Evolutionary conservation across 1,140 invertebrate species (phyloP).

Genomic region (Carposina sasakii): DNA sequence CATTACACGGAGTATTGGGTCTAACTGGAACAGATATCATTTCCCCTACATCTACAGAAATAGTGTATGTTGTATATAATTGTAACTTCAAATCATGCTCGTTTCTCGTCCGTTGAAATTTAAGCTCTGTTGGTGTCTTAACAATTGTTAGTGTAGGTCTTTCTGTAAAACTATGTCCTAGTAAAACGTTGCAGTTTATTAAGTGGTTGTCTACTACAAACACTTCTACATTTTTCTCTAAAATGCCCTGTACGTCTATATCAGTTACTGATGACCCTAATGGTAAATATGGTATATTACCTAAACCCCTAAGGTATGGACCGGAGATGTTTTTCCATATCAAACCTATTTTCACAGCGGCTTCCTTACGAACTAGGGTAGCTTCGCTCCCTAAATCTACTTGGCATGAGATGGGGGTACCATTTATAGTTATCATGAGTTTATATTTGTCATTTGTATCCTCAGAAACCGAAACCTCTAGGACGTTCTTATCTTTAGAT

Average conservation of each 20-base stretch:
- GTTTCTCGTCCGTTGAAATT: neutral
- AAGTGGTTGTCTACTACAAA: conserved; percentile 18
- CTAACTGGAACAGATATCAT: neutral
- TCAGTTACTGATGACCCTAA: conserved; percentile 1
- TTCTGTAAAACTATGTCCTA: conserved; percentile 12
- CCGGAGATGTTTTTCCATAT: conserved; percentile 11
- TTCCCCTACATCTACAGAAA: neutral
- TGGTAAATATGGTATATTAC: conserved; percentile 19
- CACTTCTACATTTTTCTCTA: conserved; percentile 17
- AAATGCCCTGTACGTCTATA: conserved; percentile 20
- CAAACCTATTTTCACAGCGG: conserved; percentile 11
- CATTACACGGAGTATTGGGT: neutral
- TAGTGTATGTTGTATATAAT: neutral
- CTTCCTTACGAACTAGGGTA: too few relatives aligned
- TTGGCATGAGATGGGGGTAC: neutral
- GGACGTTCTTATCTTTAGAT: neutral
- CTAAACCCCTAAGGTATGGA: conserved; percentile 18
- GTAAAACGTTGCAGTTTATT: conserved; percentile 11
- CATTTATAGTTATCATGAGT: conserved; percentile 17
- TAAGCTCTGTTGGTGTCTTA: neutral
- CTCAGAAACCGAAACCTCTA: neutral
- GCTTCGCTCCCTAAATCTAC: conserved; percentile 25
- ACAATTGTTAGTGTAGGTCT: neutral
- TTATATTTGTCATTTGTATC: conserved; percentile 6
- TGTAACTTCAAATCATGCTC: neutral